A percentile compares a stretch with the other conserved stretches of the same genome.
phyloP scores from a whole-genome alignment of 2,113 vertebrate genomes.

The human region GRCh38 chr1:82632001-82632500 shows the following conservation, averaged over 20 bases:
- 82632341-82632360: constrained; percentile 57
- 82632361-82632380: constrained; percentile 33
- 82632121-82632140: constrained; percentile 53
- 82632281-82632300: constrained; percentile 13
- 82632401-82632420: constrained; percentile 31
- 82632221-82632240: constrained; percentile 59
- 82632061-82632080: not conserved
- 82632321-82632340: constrained; percentile 68
- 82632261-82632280: constrained; percentile 64
- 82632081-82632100: not conserved
- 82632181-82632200: constrained; percentile 55
- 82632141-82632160: constrained; percentile 10
- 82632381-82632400: constrained; percentile 54
- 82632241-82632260: constrained; percentile 65
- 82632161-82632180: constrained; percentile 66
- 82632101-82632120: constrained; percentile 44
- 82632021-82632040: not conserved
- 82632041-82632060: not conserved
- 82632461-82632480: constrained; percentile 41
- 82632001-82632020: constrained; percentile 6
- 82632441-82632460: constrained; percentile 59
- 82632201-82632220: constrained; percentile 65
- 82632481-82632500: not conserved
- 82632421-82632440: constrained; percentile 52
- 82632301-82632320: constrained; percentile 68